phyloP scores from a whole-genome alignment of 2,113 vertebrate genomes.

The Epinephelus moara region DNA sequence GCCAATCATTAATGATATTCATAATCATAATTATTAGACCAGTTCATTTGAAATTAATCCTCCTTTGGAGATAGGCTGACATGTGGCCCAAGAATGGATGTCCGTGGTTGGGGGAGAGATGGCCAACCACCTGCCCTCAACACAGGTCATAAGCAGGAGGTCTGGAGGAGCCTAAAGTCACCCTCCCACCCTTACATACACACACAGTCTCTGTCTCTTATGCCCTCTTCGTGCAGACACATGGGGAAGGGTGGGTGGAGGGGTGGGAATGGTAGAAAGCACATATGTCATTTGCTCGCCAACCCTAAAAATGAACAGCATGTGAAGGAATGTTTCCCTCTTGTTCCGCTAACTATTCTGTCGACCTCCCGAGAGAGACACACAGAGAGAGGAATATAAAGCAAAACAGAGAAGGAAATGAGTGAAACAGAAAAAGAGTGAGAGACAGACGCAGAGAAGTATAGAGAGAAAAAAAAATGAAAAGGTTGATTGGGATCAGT shows the following conservation, averaged over 20 bases:
- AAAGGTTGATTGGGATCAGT: conserved; percentile 80
- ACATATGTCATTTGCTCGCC: conserved; percentile 50
- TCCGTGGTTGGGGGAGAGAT: conserved; percentile 15
- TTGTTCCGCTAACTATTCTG: conserved; percentile 10
- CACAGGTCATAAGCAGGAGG: conserved; percentile 59
- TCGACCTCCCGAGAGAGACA: conserved; percentile 15
- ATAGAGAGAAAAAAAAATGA: conserved; percentile 21
- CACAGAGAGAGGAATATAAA: conserved; percentile 12
- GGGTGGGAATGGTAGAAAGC: conserved; percentile 25
- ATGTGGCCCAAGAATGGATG: background rate
- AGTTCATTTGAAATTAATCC: background rate
- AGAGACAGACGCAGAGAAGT: conserved; percentile 17
- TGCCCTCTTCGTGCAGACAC: conserved; percentile 46
- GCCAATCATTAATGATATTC: background rate
- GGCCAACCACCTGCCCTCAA: conserved; percentile 61
- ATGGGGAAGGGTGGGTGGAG: conserved; percentile 16
- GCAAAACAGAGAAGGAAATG: conserved; percentile 21
- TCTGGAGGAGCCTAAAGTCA: conserved; percentile 33
- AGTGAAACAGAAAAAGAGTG: conserved; percentile 18
- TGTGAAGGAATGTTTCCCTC: conserved; percentile 55
- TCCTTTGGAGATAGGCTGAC: background rate
- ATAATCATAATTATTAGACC: background rate
- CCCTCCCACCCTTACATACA: background rate
- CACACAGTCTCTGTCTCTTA: background rate
- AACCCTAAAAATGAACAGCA: conserved; percentile 34